phyloP scores from a whole-genome alignment of 35 echinoderm and acorn worm species.

The Strongylocentrotus purpuratus region DNA sequence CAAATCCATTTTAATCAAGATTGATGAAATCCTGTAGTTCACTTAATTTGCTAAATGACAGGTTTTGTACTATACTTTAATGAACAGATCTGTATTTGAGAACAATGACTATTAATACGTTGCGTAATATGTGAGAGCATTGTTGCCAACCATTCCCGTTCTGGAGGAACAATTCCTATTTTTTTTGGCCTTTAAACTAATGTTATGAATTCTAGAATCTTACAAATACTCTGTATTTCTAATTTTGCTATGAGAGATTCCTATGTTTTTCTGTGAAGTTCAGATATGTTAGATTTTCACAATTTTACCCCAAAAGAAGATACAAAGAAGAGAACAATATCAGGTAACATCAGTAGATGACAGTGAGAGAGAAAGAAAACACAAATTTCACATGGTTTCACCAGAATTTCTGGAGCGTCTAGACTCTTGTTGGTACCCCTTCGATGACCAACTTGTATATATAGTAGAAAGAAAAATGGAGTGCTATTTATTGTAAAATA shows the following conservation, averaged over 20 bases:
- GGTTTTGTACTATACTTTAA: background rate
- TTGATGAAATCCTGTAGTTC: background rate
- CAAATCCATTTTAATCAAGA: background rate
- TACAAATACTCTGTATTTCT: too few species aligned
- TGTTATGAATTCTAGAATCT: too few species aligned
- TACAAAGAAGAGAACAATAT: background rate
- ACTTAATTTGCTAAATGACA: too few species aligned
- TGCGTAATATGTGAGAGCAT: too few species aligned
- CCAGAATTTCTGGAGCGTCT: background rate
- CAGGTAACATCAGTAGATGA: background rate
- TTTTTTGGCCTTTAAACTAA: too few species aligned
- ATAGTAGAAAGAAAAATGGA: background rate
- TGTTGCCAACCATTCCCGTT: too few species aligned
- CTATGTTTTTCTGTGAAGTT: too few species aligned
- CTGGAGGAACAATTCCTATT: too few species aligned
- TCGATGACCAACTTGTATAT: slow-evolving; percentile 29
- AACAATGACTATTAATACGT: too few species aligned
- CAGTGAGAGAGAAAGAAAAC: background rate
- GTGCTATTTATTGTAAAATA: slow-evolving; percentile 11
- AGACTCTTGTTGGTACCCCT: slow-evolving; percentile 16
- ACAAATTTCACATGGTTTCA: background rate
- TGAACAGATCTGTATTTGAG: too few species aligned
- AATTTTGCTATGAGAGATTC: too few species aligned
- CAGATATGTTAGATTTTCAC: too few species aligned
- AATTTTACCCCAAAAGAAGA: background rate